These are phyloP conservation scores for Rhinichthys klamathensis DNA, from an alignment of 2,113 vertebrate genomes.

Conservation along the genomic window DNA sequence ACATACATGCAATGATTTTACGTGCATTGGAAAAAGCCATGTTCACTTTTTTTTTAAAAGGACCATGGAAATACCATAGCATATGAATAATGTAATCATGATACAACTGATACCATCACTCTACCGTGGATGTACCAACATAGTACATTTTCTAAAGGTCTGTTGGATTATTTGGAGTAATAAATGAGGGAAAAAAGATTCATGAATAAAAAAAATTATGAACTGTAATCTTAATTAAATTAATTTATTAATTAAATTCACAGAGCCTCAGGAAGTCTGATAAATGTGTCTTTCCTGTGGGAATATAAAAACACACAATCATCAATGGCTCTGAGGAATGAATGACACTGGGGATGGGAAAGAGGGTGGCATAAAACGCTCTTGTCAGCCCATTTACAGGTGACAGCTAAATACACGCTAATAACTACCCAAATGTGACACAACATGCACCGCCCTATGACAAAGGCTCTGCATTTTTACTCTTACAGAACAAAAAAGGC, in stretches of 20 bases:
- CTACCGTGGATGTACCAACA: no score
- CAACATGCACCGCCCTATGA: slow-evolving; percentile 6
- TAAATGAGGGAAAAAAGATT: background rate
- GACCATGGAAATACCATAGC: background rate
- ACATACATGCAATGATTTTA: background rate
- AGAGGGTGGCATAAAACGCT: background rate
- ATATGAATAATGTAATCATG: background rate
- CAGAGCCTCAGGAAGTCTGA: slow-evolving; percentile 1
- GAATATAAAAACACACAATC: slow-evolving; percentile 16
- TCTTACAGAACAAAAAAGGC: slow-evolving; percentile 18
- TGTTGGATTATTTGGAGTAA: background rate
- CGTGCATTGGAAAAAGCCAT: background rate
- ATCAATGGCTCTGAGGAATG: background rate
- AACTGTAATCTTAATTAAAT: slow-evolving; percentile 8
- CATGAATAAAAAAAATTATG: background rate
- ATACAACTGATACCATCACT: background rate
- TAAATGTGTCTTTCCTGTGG: background rate
- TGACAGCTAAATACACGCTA: background rate
- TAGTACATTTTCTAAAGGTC: background rate
- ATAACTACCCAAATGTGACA: slow-evolving; percentile 34
- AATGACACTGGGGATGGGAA: background rate
- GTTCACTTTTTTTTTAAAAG: background rate
- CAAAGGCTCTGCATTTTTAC: slow-evolving; percentile 20
- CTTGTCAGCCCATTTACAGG: slow-evolving; percentile 23
- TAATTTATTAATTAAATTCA: slow-evolving; percentile 14